Conservation (phyloP, 2,888 invertebrate species). For the Seira ritae region DNA sequence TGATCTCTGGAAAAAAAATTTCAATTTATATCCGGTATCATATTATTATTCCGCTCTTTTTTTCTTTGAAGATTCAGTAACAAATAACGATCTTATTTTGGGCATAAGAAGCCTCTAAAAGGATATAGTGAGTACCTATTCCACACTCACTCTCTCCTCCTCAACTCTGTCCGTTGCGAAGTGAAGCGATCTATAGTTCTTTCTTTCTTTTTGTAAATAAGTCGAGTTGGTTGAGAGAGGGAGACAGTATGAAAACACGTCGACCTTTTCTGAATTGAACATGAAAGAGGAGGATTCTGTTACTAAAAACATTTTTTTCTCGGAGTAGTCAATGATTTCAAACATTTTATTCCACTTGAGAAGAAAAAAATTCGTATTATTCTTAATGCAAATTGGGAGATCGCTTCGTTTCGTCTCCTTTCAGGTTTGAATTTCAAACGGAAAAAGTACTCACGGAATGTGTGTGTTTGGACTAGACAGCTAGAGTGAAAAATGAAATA, state of each 20-base stretch:
- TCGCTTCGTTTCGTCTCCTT: slow-evolving; percentile 24
- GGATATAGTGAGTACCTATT: slow-evolving; percentile 24
- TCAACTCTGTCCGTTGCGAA: too few relatives aligned
- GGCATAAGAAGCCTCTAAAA: slow-evolving; percentile 22
- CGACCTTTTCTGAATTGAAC: slow-evolving; percentile 10
- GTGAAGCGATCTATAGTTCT: too few relatives aligned
- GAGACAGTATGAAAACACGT: slow-evolving; percentile 1
- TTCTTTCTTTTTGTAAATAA: too few relatives aligned
- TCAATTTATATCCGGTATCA: slow-evolving; percentile 60
- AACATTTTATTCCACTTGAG: too few relatives aligned
- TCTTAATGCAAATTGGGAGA: slow-evolving; percentile 48
- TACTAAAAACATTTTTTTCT: slow-evolving; percentile 8
- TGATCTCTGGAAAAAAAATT: slow-evolving; percentile 58
- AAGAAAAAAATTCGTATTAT: not conserved
- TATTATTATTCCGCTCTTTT: slow-evolving; percentile 9
- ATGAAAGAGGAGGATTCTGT: slow-evolving; percentile 14
- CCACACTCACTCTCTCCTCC: not conserved
- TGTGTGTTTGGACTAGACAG: not conserved
- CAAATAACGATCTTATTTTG: slow-evolving; percentile 51
- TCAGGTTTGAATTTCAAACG: slow-evolving; percentile 44
- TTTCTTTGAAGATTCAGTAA: slow-evolving; percentile 2
- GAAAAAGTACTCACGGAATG: too few relatives aligned
- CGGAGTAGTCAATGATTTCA: slow-evolving; percentile 9
- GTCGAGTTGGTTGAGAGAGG: not conserved
- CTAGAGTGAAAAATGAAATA: not conserved